A percentile compares a stretch with the other conserved stretches of the same genome.
phyloP scores from a whole-genome alignment of 2,797 vertebrate genomes.

The Orientallactaga sibirica region DNA sequence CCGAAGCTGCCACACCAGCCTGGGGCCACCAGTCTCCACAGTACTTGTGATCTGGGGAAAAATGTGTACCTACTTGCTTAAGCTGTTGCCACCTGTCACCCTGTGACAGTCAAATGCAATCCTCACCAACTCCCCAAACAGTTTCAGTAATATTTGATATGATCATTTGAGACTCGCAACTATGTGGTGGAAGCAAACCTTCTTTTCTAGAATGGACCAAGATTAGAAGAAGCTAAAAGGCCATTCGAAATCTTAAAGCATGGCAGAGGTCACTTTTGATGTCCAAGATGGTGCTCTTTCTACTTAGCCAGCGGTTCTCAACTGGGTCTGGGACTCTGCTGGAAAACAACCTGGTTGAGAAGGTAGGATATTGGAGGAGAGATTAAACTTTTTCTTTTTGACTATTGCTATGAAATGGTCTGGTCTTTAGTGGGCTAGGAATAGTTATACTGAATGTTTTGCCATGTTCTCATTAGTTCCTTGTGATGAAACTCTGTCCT shows the following conservation, averaged over 20 bases:
- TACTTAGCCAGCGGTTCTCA: background rate
- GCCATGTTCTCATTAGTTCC: background rate
- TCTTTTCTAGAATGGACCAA: conserved; percentile 7
- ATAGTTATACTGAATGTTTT: background rate
- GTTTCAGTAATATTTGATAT: conserved; percentile 36
- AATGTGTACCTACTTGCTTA: background rate
- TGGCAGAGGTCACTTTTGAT: background rate
- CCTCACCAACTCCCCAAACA: background rate
- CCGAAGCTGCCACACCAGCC: background rate
- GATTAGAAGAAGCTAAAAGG: background rate
- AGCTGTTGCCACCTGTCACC: background rate
- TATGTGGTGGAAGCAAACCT: background rate
- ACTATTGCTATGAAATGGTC: background rate
- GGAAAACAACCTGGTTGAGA: background rate
- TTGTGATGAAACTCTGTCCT: background rate
- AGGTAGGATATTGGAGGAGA: background rate
- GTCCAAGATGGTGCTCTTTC: background rate
- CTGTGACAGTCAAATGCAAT: background rate
- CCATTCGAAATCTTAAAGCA: background rate
- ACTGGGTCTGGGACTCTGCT: background rate
- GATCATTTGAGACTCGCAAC: conserved; percentile 1
- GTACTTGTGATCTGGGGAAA: background rate
- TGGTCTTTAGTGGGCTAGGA: background rate
- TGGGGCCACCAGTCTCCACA: background rate
- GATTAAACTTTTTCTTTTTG: background rate